Base-by-base conservation (phyloP, 2,113 vertebrate genomes). In the Microcebus lehilahytsara region DNA sequence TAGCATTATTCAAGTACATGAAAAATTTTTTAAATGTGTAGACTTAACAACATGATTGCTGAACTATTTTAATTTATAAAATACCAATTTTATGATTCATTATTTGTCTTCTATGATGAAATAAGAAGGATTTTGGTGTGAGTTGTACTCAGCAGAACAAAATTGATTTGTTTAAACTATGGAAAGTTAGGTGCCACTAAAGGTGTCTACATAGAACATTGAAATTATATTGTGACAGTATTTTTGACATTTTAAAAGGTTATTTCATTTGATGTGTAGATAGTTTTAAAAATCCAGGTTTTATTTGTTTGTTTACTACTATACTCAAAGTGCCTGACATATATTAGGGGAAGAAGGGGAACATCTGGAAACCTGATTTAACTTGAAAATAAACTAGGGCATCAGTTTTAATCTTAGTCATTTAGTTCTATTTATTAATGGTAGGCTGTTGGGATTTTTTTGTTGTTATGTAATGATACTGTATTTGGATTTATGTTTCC, bases 101-200 rank as follows among this genome's bases (percentile, higher is more conserved):
- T 93, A 14, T 58, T n/a, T 93, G 19, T 85, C n/a, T 92, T 66
- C 42, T 77, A 5, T 58, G 25, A 62, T 42, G 12, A 58, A 80
- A 90, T 92, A 69, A 67, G 51, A 88, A 40, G 25, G 66, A 78
- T 93, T 87, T 94, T 53, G 62, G 17, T 71, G 51, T 71, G 51
- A 84, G 80, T 77, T 87, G 6, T 37, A 80, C 40, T 93, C 4
- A 3, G 23, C 56, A 86, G n/a, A 89, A 80, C 85, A 95, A 79
- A 93, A 79, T 89, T 92, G 40, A 75, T 85, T 96, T 94, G 51
- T 89, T 86, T 92, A 81, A 69, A 83, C 27, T 51, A 2, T 93
- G 34, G 11, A 83, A 78, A 27, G 13, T 20, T 60, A 17, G 40
- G 4, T 96, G 1, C 77, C 51, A 71, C 77, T 94, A 85, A 69